phyloP scores from a whole-genome alignment of 2,888 invertebrate species.

The Sarcophaga variegata region DNA sequence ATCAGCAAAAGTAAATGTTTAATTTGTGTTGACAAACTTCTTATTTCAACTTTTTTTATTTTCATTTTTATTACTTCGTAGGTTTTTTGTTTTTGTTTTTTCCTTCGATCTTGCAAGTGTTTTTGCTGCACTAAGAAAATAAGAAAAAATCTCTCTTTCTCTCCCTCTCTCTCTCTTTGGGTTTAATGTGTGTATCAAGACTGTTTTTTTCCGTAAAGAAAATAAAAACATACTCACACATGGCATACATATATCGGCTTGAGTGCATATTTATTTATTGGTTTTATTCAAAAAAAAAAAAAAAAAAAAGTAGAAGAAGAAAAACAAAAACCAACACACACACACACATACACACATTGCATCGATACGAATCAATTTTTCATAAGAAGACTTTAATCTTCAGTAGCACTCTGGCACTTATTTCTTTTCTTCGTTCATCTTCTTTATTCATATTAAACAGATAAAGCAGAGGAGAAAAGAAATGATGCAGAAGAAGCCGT shows the following conservation, averaged over 20 bases:
- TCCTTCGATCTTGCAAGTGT: too few relatives aligned
- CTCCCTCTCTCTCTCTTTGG: constrained; percentile 3
- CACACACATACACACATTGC: background rate
- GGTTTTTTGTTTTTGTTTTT: background rate
- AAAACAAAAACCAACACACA: background rate
- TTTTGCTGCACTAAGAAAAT: constrained; percentile 4
- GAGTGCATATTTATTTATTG: constrained; percentile 26
- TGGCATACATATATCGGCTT: background rate
- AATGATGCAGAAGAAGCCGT: background rate
- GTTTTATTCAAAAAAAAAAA: constrained; percentile 16
- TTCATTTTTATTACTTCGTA: background rate
- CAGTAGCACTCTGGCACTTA: constrained; percentile 35
- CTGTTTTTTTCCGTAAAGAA: background rate
- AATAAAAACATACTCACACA: too few relatives aligned
- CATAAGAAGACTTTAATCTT: constrained; percentile 55
- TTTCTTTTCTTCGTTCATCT: constrained; percentile 5
- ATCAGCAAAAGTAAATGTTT: constrained; percentile 63
- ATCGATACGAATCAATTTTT: constrained; percentile 57
- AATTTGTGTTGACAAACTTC: constrained; percentile 67
- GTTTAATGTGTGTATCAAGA: constrained; percentile 43
- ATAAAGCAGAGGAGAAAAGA: too few relatives aligned
- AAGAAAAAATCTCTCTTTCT: too few relatives aligned
- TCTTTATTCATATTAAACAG: constrained; percentile 28
- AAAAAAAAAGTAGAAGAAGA: too few relatives aligned
- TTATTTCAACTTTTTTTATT: constrained; percentile 25